Evolutionary conservation across 2,888 invertebrate species (phyloP).

Genomic region (Pheosia tremula): DNA sequence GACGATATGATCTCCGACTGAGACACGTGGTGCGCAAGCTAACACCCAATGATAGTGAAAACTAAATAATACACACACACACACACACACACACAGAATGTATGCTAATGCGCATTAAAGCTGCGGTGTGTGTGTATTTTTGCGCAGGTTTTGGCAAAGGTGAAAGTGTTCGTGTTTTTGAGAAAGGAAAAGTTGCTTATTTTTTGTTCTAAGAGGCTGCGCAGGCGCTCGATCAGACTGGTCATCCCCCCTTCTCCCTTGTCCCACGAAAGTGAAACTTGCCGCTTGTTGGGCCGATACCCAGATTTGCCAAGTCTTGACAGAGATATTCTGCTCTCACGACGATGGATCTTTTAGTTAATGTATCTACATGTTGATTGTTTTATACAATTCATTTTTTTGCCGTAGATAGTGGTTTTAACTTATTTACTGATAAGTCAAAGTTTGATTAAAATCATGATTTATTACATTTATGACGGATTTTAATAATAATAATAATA

Average conservation of each 20-base stretch:
- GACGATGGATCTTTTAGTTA: neutral
- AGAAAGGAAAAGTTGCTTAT: constrained; percentile 82
- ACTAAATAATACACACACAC: constrained; percentile 42
- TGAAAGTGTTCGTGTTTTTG: constrained; percentile 80
- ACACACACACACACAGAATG: constrained; percentile 38
- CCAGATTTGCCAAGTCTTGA: constrained; percentile 25
- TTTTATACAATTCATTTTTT: too few relatives aligned
- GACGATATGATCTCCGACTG: neutral
- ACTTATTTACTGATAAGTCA: too few relatives aligned
- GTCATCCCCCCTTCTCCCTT: constrained; percentile 19
- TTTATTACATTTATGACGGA: too few relatives aligned
- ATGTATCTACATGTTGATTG: too few relatives aligned
- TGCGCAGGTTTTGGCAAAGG: constrained; percentile 71
- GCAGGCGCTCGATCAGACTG: constrained; percentile 61
- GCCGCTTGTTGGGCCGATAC: constrained; percentile 41
- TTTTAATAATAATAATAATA: too few relatives aligned
- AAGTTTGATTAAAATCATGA: too few relatives aligned
- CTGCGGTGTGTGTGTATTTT: constrained; percentile 47
- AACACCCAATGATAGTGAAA: neutral
- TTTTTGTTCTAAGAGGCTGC: constrained; percentile 73
- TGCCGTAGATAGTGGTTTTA: too few relatives aligned
- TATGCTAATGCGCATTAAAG: constrained; percentile 47
- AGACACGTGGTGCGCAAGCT: neutral
- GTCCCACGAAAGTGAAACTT: constrained; percentile 72
- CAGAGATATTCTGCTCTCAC: constrained; percentile 31